Percentiles rank a stretch among this genome's conserved stretches.
Evolutionary conservation across 35 echinoderm and acorn worm species (phyloP).

Genomic region (Lytechinus variegatus): DNA sequence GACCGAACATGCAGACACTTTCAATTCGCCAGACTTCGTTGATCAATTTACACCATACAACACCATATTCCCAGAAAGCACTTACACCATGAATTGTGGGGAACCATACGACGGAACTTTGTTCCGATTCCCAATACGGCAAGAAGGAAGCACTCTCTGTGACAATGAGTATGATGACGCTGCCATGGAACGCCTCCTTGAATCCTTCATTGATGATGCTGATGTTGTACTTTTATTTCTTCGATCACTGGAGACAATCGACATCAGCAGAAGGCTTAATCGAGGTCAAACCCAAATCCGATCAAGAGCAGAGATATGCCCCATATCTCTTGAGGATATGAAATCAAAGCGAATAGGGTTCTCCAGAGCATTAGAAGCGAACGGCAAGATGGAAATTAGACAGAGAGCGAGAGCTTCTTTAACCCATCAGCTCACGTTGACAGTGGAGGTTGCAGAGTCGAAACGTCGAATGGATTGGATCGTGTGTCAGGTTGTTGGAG

Average conservation of each 20-base stretch:
- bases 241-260: constrained; percentile 66
- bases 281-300: neutral
- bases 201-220: constrained; percentile 77
- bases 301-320: neutral
- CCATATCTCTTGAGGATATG: neutral
- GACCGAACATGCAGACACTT: neutral
- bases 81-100: constrained; percentile 12
- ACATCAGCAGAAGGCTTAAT: constrained; percentile 27
- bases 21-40: neutral
- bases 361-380: neutral
- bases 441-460: neutral
- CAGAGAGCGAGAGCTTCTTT: neutral
- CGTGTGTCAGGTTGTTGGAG: constrained; percentile 34
- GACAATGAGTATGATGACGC: constrained; percentile 52
- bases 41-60: constrained; percentile 81
- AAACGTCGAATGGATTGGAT: constrained; percentile 50
- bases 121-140: constrained; percentile 87
- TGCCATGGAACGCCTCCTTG: constrained; percentile 45
- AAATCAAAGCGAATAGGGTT: neutral
- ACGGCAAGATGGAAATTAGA: neutral
- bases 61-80: constrained; percentile 38
- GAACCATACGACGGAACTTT: constrained; percentile 62
- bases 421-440: neutral
- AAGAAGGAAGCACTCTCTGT: constrained; percentile 35
- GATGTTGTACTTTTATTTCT: constrained; percentile 75